These are phyloP conservation scores for Astyanax mexicanus DNA, from an alignment of 2,797 vertebrate genomes.

Conservation along the genomic window DNA sequence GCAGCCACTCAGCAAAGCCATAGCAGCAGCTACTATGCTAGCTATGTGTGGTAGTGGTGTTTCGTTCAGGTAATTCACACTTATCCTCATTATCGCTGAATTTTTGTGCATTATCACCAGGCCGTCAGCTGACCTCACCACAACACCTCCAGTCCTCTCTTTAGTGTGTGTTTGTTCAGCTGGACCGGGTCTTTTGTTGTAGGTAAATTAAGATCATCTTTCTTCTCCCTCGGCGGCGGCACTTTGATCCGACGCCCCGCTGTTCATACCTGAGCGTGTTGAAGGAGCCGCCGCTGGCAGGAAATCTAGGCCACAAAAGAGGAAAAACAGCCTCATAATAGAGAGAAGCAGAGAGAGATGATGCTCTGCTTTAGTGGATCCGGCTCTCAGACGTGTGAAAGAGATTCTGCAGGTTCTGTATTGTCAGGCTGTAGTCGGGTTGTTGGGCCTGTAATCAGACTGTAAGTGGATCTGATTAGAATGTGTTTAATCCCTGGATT, in stretches of 20 bases:
- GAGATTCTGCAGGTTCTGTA: background rate
- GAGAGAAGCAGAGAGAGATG: slow-evolving; percentile 53
- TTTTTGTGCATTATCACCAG: background rate
- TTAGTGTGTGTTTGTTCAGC: slow-evolving; percentile 76
- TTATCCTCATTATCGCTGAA: too few species aligned
- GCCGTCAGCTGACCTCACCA: background rate
- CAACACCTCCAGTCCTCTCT: background rate
- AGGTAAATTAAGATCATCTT: slow-evolving; percentile 58
- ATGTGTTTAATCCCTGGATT: background rate
- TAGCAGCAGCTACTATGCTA: too few species aligned
- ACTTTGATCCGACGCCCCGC: slow-evolving; percentile 75
- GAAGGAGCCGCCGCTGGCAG: slow-evolving; percentile 74
- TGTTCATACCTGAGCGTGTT: slow-evolving; percentile 65
- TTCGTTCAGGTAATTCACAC: too few species aligned
- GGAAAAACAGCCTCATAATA: slow-evolving; percentile 66
- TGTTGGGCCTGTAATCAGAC: background rate
- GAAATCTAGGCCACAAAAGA: slow-evolving; percentile 69
- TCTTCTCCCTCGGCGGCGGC: slow-evolving; percentile 53
- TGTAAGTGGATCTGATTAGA: background rate
- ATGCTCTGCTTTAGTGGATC: slow-evolving; percentile 22
- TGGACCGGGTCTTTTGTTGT: slow-evolving; percentile 69
- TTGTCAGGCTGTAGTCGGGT: background rate
- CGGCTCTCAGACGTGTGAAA: slow-evolving; percentile 46
- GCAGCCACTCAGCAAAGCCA: too few species aligned
- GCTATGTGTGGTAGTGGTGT: too few species aligned